These are phyloP conservation scores for Trochalopteron elliotii DNA, from an alignment of 2,113 vertebrate species.

Conservation along the genomic window DNA sequence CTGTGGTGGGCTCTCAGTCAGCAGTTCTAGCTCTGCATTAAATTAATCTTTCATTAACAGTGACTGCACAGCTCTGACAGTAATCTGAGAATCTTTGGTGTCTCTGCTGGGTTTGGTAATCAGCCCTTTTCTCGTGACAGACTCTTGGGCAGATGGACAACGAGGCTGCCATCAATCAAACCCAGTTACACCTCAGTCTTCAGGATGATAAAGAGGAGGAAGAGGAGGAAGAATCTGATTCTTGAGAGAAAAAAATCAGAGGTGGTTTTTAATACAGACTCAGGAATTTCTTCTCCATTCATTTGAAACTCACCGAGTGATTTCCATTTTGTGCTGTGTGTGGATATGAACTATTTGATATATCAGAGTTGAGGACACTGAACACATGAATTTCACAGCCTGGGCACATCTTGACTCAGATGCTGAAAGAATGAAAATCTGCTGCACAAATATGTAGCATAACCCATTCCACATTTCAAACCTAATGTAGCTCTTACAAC, in stretches of 20 bases:
- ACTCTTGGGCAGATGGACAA: constrained; percentile 75
- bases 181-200: constrained; percentile 71
- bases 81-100: neutral
- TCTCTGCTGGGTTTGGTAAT: neutral
- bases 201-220: constrained; percentile 66
- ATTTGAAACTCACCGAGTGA: neutral
- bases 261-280: neutral
- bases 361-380: neutral
- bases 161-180: constrained; percentile 81
- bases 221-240: constrained; percentile 73
- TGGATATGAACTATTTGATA: neutral
- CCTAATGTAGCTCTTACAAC: neutral
- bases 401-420: neutral
- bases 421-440: neutral
- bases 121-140: constrained; percentile 33
- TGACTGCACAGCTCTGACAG: neutral
- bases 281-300: neutral
- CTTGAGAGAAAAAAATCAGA: constrained; percentile 34
- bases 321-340: neutral
- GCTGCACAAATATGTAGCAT: constrained; percentile 41
- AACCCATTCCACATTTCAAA: neutral
- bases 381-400: neutral
- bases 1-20: neutral
- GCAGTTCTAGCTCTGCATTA: neutral
- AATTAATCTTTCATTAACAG: neutral